Evolutionary conservation across 2,113 vertebrate genomes (phyloP).

Genomic region (Phaetusa simplex): DNA sequence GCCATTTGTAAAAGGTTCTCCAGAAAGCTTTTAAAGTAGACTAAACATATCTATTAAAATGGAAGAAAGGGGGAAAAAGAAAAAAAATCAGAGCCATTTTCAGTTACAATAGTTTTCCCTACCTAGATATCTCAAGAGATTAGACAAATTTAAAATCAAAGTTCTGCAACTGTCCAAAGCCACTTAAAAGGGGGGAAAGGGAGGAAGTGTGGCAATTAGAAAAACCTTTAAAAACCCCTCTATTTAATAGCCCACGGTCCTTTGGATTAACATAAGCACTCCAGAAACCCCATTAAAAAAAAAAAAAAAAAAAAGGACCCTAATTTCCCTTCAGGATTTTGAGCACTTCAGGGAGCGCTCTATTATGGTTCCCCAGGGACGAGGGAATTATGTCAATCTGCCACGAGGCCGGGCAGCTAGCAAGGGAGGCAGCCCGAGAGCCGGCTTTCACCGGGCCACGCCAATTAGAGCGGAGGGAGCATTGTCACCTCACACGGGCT

Average conservation of each 20-base stretch:
- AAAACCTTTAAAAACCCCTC: not conserved
- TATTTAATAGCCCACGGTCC: slow-evolving; percentile 24
- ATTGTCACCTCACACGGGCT: not conserved
- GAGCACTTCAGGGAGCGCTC: slow-evolving; percentile 31
- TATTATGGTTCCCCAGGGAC: not conserved
- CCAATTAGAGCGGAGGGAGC: not conserved
- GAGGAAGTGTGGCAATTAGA: slow-evolving; percentile 46
- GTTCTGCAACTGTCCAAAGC: slow-evolving; percentile 57
- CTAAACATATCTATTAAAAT: slow-evolving; percentile 68
- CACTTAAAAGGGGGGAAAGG: slow-evolving; percentile 11
- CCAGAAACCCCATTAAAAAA: slow-evolving; percentile 9
- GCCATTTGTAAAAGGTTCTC: slow-evolving; percentile 63
- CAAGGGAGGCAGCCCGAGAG: not conserved
- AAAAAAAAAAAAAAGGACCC: not conserved
- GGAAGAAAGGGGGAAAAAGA: not conserved
- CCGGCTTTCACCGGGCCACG: not conserved
- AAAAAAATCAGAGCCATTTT: slow-evolving; percentile 20
- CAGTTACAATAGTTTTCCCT: slow-evolving; percentile 39
- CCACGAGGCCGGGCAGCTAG: not conserved
- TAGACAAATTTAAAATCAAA: slow-evolving; percentile 62
- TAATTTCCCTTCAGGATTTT: slow-evolving; percentile 44
- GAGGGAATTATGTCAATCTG: not conserved
- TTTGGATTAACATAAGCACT: slow-evolving; percentile 28
- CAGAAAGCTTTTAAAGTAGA: slow-evolving; percentile 72
- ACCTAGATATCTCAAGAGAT: slow-evolving; percentile 58